These are phyloP conservation scores for Cercopithecus mitis DNA, from an alignment of 2,797 vertebrate species.

Conservation along the genomic window DNA sequence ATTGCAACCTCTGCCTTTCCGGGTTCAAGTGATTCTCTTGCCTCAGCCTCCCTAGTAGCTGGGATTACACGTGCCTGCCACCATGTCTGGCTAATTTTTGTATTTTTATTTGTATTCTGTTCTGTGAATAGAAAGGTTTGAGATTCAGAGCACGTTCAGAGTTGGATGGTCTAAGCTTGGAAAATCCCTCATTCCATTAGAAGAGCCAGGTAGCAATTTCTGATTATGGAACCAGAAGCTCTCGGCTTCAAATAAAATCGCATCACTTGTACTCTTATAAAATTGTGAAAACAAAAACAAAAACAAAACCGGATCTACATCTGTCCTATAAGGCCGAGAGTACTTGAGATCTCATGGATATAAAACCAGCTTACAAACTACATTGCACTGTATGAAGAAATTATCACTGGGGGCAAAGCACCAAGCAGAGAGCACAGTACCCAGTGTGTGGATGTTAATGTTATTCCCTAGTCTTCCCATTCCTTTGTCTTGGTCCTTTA, in stretches of 20 bases:
- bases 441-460: rapidly evolving
- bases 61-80: too few relatives aligned
- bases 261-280: not conserved
- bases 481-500: not conserved
- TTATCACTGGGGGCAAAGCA: not conserved
- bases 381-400: rapidly evolving
- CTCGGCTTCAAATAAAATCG: not conserved
- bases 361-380: not conserved
- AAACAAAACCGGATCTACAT: not conserved
- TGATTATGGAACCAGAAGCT: not conserved
- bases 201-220: not conserved
- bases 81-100: too few relatives aligned
- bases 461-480: too few relatives aligned
- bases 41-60: too few relatives aligned
- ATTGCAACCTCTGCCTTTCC: too few relatives aligned
- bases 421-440: not conserved
- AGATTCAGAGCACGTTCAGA: not conserved
- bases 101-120: not conserved
- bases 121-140: not conserved
- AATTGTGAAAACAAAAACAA: not conserved
- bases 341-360: not conserved
- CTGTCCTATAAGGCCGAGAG: not conserved
- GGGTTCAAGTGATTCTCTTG: too few relatives aligned
- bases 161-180: not conserved
- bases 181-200: not conserved